phyloP scores from a whole-genome alignment of 2,113 vertebrate species.

The Paracanthobrama guichenoti region DNA sequence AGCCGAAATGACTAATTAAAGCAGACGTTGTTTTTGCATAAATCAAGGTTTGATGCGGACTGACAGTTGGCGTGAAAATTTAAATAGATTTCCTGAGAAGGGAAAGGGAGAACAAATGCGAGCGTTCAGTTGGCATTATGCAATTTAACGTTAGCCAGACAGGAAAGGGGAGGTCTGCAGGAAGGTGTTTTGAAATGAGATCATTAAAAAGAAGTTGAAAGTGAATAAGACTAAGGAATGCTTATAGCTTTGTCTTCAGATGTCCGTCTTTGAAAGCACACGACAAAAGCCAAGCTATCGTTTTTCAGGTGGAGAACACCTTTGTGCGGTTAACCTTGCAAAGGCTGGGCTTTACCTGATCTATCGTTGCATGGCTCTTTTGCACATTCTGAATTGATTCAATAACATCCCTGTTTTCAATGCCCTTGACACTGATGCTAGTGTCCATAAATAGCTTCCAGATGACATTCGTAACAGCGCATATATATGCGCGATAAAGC shows the following conservation, averaged over 20 bases:
- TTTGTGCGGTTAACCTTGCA: no score
- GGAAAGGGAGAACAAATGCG: constrained; percentile 28
- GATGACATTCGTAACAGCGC: constrained; percentile 15
- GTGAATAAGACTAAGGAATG: background rate
- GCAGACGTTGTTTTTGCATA: constrained; percentile 51
- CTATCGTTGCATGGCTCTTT: background rate
- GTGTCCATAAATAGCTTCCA: constrained; percentile 20
- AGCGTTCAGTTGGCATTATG: constrained; percentile 27
- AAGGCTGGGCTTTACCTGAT: background rate
- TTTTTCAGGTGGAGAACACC: constrained; percentile 16
- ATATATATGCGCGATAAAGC: constrained; percentile 5
- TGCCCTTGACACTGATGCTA: constrained; percentile 27
- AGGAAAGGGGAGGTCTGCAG: constrained; percentile 20
- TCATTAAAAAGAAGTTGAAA: constrained; percentile 1
- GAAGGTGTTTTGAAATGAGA: constrained; percentile 34
- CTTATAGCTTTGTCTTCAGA: constrained; percentile 6
- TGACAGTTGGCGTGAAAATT: constrained; percentile 58
- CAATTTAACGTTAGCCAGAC: constrained; percentile 22
- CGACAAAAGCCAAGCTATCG: constrained; percentile 26
- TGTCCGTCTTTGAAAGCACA: constrained; percentile 5
- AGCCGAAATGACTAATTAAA: constrained; percentile 60
- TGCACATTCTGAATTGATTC: constrained; percentile 27
- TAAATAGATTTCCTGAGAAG: constrained; percentile 30
- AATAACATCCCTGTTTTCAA: constrained; percentile 24
- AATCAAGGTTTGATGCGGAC: constrained; percentile 47